Percentiles rank a stretch among this genome's conserved stretches.
Evolutionary conservation across 2,113 vertebrate species (phyloP).

Genomic region (Cyanoderma ruficeps): DNA sequence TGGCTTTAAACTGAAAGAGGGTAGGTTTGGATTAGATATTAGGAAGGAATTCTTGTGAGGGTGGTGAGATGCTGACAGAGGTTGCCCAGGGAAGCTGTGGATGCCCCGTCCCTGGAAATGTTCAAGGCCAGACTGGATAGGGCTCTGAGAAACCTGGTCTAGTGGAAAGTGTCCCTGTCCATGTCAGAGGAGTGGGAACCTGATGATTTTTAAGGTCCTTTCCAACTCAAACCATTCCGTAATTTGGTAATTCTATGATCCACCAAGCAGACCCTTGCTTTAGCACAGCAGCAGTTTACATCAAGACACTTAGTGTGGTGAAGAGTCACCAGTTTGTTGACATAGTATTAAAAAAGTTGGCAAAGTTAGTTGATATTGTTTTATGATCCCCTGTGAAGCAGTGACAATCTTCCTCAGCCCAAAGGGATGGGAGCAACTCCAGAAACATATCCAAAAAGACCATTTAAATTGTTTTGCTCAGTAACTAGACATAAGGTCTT

Average conservation of each 20-base stretch:
- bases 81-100: background rate
- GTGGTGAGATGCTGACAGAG: background rate
- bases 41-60: background rate
- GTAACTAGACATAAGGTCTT: background rate
- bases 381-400: background rate
- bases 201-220: background rate
- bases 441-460: background rate
- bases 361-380: background rate
- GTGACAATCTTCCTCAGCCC: background rate
- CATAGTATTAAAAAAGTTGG: background rate
- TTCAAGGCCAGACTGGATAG: background rate
- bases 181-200: background rate
- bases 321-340: background rate
- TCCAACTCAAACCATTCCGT: background rate
- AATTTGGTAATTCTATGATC: background rate
- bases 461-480: background rate
- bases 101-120: background rate
- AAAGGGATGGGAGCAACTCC: background rate
- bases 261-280: background rate
- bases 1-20: background rate
- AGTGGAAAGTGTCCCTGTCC: background rate
- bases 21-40: background rate
- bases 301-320: background rate
- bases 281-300: constrained; percentile 14
- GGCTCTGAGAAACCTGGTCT: background rate